Evolutionary conservation across 2,797 vertebrate genomes (phyloP).

Genomic region (Enteromius paludinosus): DNA sequence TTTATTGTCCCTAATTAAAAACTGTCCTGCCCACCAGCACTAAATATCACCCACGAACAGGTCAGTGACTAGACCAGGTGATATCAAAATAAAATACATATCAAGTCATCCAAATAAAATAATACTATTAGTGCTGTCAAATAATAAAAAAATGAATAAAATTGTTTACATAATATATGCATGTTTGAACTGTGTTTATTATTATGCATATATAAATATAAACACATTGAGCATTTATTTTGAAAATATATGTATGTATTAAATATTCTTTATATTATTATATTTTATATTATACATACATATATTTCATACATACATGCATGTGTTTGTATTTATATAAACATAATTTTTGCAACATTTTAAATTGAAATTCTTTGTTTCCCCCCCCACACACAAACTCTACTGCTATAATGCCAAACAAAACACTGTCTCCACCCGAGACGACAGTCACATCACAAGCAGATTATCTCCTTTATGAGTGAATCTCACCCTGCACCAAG

Average conservation of each 20-base stretch:
- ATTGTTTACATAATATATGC: no score
- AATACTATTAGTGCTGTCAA: no score
- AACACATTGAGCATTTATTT: no score
- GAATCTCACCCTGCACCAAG: conserved; percentile 11
- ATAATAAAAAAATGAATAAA: no score
- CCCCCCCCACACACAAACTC: background rate
- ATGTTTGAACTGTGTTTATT: no score
- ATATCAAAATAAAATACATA: background rate
- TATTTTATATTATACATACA: no score
- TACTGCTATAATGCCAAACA: background rate
- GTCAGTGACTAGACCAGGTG: background rate
- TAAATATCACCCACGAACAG: background rate
- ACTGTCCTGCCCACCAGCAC: background rate
- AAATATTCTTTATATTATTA: no score
- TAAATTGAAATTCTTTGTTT: background rate
- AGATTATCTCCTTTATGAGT: conserved; percentile 11
- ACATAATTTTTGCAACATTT: background rate
- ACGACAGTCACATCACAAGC: background rate
- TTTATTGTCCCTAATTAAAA: background rate
- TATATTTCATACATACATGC: no score
- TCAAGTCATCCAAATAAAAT: background rate
- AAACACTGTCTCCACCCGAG: background rate
- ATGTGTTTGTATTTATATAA: no score
- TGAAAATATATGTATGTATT: no score
- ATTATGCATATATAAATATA: no score